Percentiles rank a stretch among this genome's conserved stretches.
These are phyloP conservation scores for Xyliphius kryptos DNA, from an alignment of 2,113 vertebrate species.

Conservation along the genomic window DNA sequence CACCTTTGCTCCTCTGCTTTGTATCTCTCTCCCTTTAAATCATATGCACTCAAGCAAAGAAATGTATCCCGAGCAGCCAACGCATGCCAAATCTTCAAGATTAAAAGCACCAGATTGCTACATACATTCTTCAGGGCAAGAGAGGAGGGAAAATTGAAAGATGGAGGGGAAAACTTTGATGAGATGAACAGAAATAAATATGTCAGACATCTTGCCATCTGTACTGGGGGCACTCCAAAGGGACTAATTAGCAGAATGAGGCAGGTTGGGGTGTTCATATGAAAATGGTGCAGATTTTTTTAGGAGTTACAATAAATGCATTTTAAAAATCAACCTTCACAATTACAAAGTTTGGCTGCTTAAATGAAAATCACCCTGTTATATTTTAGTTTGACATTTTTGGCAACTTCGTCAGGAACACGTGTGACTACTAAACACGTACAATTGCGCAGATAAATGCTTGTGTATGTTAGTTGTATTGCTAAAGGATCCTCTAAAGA, in stretches of 20 bases:
- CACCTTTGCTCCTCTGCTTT: slow-evolving; percentile 10
- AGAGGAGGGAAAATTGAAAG: slow-evolving; percentile 27
- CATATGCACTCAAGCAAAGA: slow-evolving; percentile 21
- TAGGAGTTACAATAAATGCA: too few species aligned
- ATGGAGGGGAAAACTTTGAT: slow-evolving; percentile 23
- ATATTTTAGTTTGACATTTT: background rate
- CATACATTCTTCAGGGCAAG: slow-evolving; percentile 24
- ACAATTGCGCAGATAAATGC: too few species aligned
- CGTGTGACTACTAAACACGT: too few species aligned
- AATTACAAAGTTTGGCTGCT: too few species aligned
- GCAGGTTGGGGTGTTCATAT: slow-evolving; percentile 35
- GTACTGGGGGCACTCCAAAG: slow-evolving; percentile 42
- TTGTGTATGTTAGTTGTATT: too few species aligned
- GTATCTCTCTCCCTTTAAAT: slow-evolving; percentile 8
- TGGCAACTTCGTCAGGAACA: background rate
- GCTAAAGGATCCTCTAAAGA: too few species aligned
- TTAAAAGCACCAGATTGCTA: slow-evolving; percentile 21
- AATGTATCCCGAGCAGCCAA: slow-evolving; percentile 17
- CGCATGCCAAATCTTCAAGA: slow-evolving; percentile 22
- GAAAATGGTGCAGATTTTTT: slow-evolving; percentile 22
- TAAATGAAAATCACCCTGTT: too few species aligned
- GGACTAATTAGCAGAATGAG: slow-evolving; percentile 44
- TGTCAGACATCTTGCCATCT: slow-evolving; percentile 45
- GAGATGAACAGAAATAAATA: slow-evolving; percentile 40
- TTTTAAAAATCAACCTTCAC: too few species aligned